Base-by-base conservation (phyloP, 2,888 invertebrate genomes). In the Panopea generosa region DNA sequence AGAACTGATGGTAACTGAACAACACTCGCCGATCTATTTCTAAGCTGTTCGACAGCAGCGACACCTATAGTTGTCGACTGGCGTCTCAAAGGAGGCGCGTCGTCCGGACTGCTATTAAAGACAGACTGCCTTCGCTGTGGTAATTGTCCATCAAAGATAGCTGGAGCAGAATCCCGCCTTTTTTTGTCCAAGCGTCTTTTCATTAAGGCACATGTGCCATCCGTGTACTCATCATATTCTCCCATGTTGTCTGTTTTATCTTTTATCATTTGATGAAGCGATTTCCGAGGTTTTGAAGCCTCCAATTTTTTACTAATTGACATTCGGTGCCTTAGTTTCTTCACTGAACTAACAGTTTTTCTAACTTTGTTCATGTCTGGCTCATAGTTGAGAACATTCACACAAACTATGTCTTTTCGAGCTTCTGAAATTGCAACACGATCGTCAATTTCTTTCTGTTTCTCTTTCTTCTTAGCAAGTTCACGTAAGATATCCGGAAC, bases 401-500 rank as follows among this genome's bases (percentile, higher is more conserved):
- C 50, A 16, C 43, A 33, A 26, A 71, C 53, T 38, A 63, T 66
- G 9, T 67, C 50, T 20, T 74, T 47, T 57, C 40, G 59, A 26
- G 63, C 49, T 14, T 70, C 52, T 20, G 56, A 52, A 38, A 74
- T 40, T 40, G 55, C 57, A 29, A 29, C 20, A n/a, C 56, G 38
- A 20, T 67, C 62, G 20, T 77, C 70, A 16, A 62, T 60, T 45
- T 67, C 68, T 24, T 69, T 26, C 53, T 77, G 74, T 33, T 76
- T 38, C 52, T 77, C 77, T 61, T 80, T 76, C 57, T 85, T 83
- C 59, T 78, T 82, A 14, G 82, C 74, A 3, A 86, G 75, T 11
- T 84, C 77, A 6, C 77, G 72, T 14, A 87, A 63, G 33, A 87
- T 87, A 43, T 81, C 80, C 0, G 87, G 86, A 11, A 87, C 86